phyloP scores from a whole-genome alignment of 1,140 invertebrate species.

The Monochamus saltuarius region DNA sequence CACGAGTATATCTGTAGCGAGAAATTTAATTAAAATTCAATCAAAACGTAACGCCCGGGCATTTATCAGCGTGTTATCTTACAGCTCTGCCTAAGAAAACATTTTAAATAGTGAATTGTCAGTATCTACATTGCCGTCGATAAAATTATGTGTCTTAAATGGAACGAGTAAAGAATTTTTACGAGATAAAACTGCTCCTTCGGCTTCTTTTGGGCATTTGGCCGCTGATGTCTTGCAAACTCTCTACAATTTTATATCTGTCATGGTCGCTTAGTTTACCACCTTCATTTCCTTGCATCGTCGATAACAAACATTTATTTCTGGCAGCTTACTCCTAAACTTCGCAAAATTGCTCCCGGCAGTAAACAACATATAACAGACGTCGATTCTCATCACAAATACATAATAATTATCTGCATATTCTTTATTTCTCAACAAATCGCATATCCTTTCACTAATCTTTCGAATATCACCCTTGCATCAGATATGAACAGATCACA shows the following conservation, averaged over 20 bases:
- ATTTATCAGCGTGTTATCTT: slow-evolving; percentile 49
- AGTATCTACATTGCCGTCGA: slow-evolving; percentile 42
- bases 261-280: slow-evolving; percentile 32
- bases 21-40: slow-evolving; percentile 53
- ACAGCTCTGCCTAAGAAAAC: slow-evolving; percentile 48
- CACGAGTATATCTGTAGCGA: slow-evolving; percentile 40
- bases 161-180: slow-evolving; percentile 45
- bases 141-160: slow-evolving; percentile 50
- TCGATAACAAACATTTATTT: slow-evolving; percentile 20
- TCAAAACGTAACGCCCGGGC: slow-evolving; percentile 45
- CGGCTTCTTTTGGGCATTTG: slow-evolving; percentile 32
- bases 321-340: neutral
- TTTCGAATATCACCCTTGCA: no score
- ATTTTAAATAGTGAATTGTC: slow-evolving; percentile 51
- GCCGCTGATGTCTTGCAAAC: slow-evolving; percentile 29
- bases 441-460: no score
- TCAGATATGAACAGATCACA: no score
- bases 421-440: no score
- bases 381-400: no score
- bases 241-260: slow-evolving; percentile 27
- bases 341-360: no score
- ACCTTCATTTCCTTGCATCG: slow-evolving; percentile 38
- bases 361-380: no score
- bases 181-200: slow-evolving; percentile 42
- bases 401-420: no score